Base-by-base conservation (phyloP, 2,113 vertebrate genomes). In the Clupea harengus region DNA sequence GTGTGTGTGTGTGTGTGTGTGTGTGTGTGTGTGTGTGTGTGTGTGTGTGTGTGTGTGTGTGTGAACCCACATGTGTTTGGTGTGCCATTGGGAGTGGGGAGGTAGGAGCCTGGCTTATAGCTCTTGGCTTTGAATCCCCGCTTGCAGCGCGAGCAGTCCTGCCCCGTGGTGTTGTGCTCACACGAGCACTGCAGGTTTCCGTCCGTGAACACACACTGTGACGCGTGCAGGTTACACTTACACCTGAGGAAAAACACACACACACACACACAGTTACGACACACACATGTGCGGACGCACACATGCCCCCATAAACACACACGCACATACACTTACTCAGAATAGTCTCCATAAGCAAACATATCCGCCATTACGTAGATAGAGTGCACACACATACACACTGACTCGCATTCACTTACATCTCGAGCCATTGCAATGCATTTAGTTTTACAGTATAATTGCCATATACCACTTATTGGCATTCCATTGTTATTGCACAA, bases 91-190 rank as follows among this genome's bases (percentile, higher is more conserved):
- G 98, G 98, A 44, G 96, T 92, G 0, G 98, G 98, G 90, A 97
- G 95, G 94, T 99, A 99, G 90, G 98, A 99, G 15, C 98, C 98
- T 0, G 98, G 94, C 84, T 98, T 95, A 98, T 98, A 99, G 60
- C 97, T 97, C 84, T 97, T 96, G 84, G 97, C 96, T 88, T 97
- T 98, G 93, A 96, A 99, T 90, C 95, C 97, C 93, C 97, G 98
- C 94, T 94, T 98, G 95, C 98, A 99, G 90, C 95, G 96, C 93
- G 97, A 96, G 0, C 98, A 99, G 95, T 99, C 98, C 87, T 97
- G 98, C 47, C 98, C 98, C 0, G 98, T 98, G 91, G 98, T 99
- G 95, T 99, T 99, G 95, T 99, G 98, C 88, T 99, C 98, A 0
- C 98, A 99, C 93, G 97, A 96, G 0, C 98, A 99, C 94, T 98